Evolutionary conservation across 1,140 invertebrate species (phyloP).

Genomic region (Hydropsyche tenuis): DNA sequence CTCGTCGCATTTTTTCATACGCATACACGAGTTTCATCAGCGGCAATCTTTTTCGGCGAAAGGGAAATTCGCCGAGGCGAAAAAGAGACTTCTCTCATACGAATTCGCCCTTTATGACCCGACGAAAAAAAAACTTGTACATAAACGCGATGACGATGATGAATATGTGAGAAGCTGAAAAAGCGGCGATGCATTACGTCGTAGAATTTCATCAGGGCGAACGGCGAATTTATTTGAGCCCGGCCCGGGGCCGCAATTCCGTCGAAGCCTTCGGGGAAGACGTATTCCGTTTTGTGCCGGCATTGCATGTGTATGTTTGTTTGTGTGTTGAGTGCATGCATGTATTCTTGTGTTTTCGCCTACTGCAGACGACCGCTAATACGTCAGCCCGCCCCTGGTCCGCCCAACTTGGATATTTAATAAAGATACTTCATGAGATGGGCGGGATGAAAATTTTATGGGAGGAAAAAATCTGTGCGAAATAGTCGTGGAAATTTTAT

Average conservation of each 20-base stretch:
- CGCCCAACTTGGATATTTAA: constrained; percentile 21
- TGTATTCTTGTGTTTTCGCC: constrained; percentile 5
- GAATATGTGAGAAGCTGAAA: constrained; percentile 20
- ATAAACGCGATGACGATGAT: neutral
- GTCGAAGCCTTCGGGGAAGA: neutral
- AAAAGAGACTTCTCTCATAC: too few species aligned
- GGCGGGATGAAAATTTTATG: too few species aligned
- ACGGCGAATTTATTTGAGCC: constrained; percentile 12
- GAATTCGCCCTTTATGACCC: neutral
- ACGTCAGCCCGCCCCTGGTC: neutral
- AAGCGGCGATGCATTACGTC: constrained; percentile 3
- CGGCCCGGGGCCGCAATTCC: neutral
- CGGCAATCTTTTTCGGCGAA: neutral
- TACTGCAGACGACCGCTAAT: constrained; percentile 15
- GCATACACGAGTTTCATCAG: neutral
- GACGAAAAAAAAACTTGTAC: constrained; percentile 4
- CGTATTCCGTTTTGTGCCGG: neutral
- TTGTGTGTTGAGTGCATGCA: neutral
- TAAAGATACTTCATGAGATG: constrained; percentile 9
- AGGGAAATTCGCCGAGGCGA: neutral
- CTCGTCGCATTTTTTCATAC: neutral
- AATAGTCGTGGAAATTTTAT: too few species aligned
- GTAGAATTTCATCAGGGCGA: constrained; percentile 11
- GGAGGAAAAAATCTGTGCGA: too few species aligned
- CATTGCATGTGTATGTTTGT: neutral